These are phyloP conservation scores for Leuciscus idus DNA, from an alignment of 2,113 vertebrate species.

Conservation along the genomic window DNA sequence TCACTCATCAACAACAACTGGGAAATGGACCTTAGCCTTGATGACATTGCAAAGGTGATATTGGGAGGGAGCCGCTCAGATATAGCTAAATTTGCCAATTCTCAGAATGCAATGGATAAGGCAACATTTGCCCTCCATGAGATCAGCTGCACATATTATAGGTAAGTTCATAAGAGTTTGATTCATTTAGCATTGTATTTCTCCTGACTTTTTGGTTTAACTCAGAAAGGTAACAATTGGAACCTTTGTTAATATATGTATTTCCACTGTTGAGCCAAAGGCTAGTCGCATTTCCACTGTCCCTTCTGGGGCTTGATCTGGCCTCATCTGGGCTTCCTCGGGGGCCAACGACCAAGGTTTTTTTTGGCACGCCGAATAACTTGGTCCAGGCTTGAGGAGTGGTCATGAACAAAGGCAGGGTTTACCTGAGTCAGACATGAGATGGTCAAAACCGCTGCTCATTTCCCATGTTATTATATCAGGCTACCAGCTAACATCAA, in stretches of 20 bases:
- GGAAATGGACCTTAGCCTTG: constrained; percentile 68
- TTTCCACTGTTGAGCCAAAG: too few species aligned
- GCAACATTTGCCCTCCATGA: constrained; percentile 77
- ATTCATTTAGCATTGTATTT: background rate
- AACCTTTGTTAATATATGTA: background rate
- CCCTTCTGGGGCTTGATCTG: too few species aligned
- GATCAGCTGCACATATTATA: constrained; percentile 78
- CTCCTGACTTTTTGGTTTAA: background rate
- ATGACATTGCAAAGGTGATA: constrained; percentile 62
- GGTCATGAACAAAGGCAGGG: too few species aligned
- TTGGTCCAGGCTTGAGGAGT: too few species aligned
- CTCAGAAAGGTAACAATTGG: background rate
- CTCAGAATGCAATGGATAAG: constrained; percentile 75
- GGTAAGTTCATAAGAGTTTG: constrained; percentile 59
- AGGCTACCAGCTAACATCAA: too few species aligned
- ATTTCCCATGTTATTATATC: too few species aligned
- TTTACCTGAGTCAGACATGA: too few species aligned
- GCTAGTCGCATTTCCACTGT: too few species aligned
- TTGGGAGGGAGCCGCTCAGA: constrained; percentile 76
- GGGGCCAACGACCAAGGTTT: too few species aligned
- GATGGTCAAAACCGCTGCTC: too few species aligned
- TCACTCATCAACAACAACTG: constrained; percentile 75
- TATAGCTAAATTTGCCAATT: constrained; percentile 74
- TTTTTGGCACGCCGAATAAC: too few species aligned
- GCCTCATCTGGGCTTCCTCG: too few species aligned